Percentiles rank a stretch among this genome's conserved stretches.
These are phyloP conservation scores for Monoplex corrugatus DNA, from an alignment of 2,888 invertebrate species.

Conservation along the genomic window DNA sequence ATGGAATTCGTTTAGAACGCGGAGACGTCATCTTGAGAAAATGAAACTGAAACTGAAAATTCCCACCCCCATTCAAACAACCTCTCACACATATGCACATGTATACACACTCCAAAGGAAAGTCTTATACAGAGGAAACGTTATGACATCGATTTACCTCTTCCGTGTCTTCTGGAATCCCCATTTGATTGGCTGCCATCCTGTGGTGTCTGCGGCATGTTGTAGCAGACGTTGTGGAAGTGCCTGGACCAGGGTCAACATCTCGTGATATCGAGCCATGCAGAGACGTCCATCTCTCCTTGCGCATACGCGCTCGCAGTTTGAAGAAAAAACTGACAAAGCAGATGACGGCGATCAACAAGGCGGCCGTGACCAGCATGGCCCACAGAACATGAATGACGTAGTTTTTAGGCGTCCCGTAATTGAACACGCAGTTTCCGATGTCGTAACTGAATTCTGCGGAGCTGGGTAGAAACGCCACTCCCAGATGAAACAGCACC, in stretches of 20 bases:
- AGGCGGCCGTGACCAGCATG: conserved; percentile 92
- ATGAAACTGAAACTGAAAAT: no score
- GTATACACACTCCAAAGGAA: no score
- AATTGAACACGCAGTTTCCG: conserved; percentile 92
- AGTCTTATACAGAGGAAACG: no score
- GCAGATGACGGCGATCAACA: conserved; percentile 91
- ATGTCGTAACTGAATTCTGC: conserved; percentile 85
- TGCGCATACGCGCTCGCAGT: conserved; percentile 70
- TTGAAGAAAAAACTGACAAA: conserved; percentile 88
- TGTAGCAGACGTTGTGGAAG: background rate
- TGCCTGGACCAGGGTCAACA: conserved; percentile 22
- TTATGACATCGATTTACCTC: no score
- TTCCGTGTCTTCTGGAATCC: background rate
- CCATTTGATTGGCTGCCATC: background rate
- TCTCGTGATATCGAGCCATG: conserved; percentile 66
- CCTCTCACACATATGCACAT: no score
- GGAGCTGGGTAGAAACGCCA: conserved; percentile 80
- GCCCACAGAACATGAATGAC: conserved; percentile 95
- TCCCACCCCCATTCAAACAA: no score
- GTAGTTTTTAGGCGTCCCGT: conserved; percentile 93
- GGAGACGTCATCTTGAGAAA: no score
- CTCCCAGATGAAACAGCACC: conserved; percentile 92
- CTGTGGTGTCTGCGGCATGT: background rate
- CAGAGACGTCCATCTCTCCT: conserved; percentile 69
- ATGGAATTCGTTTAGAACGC: no score